A percentile compares a stretch with the other conserved stretches of the same genome.
Conservation (phyloP, 2,888 invertebrate species). For the Schizaphis graminum region DNA sequence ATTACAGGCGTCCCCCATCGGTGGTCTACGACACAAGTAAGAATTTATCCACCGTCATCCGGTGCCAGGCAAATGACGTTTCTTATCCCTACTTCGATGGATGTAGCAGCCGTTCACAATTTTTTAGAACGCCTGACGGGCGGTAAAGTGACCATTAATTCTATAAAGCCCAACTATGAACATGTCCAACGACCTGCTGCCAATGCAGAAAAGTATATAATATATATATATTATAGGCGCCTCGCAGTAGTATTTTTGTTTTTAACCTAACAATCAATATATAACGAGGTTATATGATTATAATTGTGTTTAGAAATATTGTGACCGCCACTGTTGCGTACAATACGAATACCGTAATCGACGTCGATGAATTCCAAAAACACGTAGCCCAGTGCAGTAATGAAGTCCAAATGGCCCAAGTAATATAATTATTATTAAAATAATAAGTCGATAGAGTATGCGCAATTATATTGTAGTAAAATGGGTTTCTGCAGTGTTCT, state of each 20-base stretch:
- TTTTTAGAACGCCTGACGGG: constrained; percentile 82
- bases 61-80: constrained; percentile 84
- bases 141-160: constrained; percentile 82
- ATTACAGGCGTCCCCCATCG: constrained; percentile 80
- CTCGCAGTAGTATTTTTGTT: constrained; percentile 28
- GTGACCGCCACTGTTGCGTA: constrained; percentile 81
- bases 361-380: constrained; percentile 77
- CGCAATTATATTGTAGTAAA: neutral
- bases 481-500: neutral
- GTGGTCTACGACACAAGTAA: constrained; percentile 80
- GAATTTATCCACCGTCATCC: constrained; percentile 84
- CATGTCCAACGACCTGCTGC: neutral
- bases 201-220: constrained; percentile 44
- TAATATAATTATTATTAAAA: constrained; percentile 12
- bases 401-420: constrained; percentile 46
- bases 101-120: constrained; percentile 74
- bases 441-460: neutral
- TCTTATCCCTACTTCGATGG: constrained; percentile 84
- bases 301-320: constrained; percentile 76
- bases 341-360: constrained; percentile 77
- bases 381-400: constrained; percentile 20
- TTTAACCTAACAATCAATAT: constrained; percentile 67
- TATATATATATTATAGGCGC: neutral
- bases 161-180: constrained; percentile 73
- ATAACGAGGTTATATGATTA: neutral